Evolutionary conservation across 1,140 invertebrate species (phyloP), one percentile per base, ranked within the genome.

Genomic region (Mactra quadrangularis): DNA sequence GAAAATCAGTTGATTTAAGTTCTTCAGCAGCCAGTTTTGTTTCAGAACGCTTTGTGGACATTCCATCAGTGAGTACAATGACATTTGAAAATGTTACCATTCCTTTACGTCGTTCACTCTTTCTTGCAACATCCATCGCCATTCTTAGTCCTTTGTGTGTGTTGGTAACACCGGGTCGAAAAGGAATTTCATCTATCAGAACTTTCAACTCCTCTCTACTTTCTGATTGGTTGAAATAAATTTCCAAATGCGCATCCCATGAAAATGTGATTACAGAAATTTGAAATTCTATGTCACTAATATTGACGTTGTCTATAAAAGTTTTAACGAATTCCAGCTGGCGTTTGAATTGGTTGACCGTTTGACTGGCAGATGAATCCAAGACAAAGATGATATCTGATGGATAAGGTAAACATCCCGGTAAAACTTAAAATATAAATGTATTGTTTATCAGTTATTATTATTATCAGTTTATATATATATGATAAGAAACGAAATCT

Each of bases 61-160:
- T 41, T 33, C 70, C 70, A 33, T 72, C 70, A n/a, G 70, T 72
- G 4, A 72, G 7, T 33, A 72, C 71, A 41, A 75, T 59, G 35
- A 35, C 55, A 59, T 59, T 38, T n/a, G 38, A 33, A 31, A 59
- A 19, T 59, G 55, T 75, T n/a, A 25, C 29, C 33, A 75, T 33
- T 31, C 50, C 50, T 59, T 33, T 57, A 35, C 52, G 71, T n/a
- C 50, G 15, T 50, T 50, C 45, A 17, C 55, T 50, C 15, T 59
- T 29, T 7, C 53, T 57, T 25, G 50, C 27, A 13, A 41, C 33
- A 19, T 35, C 52, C 33, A n/a, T 50, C 3, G 71, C 71, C 0
- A 25, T 29, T n/a, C 7, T n/a, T 7, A 75, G 53, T 17, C 71
- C 71, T 59, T 38, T 57, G 45, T 75, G 11, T 6, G 71, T 75